These are phyloP conservation scores for Cryptomyrus ogoouensis DNA, from an alignment of 2,113 vertebrate species.

Conservation along the genomic window DNA sequence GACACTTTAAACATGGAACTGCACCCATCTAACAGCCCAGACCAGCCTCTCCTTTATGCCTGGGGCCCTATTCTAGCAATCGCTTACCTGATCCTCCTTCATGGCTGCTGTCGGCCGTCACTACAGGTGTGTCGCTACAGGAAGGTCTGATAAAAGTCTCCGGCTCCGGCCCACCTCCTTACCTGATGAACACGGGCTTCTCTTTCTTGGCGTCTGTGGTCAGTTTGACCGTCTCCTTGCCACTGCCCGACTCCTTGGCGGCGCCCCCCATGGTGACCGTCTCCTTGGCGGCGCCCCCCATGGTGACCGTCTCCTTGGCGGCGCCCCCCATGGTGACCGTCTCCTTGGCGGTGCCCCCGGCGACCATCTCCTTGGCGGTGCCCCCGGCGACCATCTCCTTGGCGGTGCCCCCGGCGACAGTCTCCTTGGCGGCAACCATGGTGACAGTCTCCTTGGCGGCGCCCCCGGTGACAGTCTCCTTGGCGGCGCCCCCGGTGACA, in stretches of 20 bases:
- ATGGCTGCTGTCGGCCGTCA: background rate
- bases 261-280: slow-evolving; percentile 37
- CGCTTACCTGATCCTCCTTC: background rate
- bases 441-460: background rate
- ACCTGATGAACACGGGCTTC: slow-evolving; percentile 55
- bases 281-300: too few species aligned
- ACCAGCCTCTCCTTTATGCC: background rate
- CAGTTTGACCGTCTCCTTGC: slow-evolving; percentile 55
- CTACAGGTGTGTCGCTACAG: background rate
- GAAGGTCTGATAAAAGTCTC: background rate
- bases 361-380: background rate
- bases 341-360: too few species aligned
- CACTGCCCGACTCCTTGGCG: slow-evolving; percentile 36
- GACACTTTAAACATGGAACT: background rate
- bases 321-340: too few species aligned
- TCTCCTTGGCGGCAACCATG: slow-evolving; percentile 29
- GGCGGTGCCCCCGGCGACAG: background rate
- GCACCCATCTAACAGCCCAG: background rate
- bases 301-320: too few species aligned
- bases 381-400: too few species aligned
- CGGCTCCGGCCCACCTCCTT: background rate
- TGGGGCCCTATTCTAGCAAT: background rate
- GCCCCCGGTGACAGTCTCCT: too few species aligned
- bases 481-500: slow-evolving; percentile 26
- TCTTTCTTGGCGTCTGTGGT: slow-evolving; percentile 38